A percentile compares a stretch with the other conserved stretches of the same genome.
Evolutionary conservation across 1,140 invertebrate species (phyloP).

Genomic region (Archivesica marissinica): DNA sequence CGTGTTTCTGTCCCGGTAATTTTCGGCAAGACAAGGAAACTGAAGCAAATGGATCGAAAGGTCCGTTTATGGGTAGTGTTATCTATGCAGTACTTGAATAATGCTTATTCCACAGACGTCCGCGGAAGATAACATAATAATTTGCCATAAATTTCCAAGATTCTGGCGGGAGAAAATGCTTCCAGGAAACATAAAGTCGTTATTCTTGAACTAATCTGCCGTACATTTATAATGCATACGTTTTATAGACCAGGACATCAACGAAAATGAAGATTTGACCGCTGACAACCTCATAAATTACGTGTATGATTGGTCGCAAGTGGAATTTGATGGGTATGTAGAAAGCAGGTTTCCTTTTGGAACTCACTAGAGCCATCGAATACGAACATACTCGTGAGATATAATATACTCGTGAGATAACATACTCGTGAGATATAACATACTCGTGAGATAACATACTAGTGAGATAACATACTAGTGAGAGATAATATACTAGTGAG

Average conservation of each 20-base stretch:
- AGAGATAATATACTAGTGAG: no score
- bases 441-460: no score
- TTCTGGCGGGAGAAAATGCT: constrained; percentile 1
- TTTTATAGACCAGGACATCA: constrained; percentile 8
- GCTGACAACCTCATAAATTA: no score
- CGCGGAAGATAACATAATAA: constrained; percentile 6
- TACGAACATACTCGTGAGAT: no score
- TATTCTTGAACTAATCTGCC: not conserved
- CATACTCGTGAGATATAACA: no score
- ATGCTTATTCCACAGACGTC: not conserved
- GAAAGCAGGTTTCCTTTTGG: no score
- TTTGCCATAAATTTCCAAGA: constrained; percentile 22
- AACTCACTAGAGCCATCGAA: no score
- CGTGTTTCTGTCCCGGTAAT: not conserved
- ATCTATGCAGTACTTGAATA: not conserved
- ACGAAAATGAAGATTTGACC: no score
- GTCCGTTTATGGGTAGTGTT: not conserved
- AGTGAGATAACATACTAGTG: no score
- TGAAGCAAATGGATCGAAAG: not conserved
- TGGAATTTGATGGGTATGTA: no score
- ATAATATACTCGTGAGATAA: no score
- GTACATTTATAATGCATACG: constrained; percentile 19
- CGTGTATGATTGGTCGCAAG: no score
- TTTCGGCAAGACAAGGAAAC: not conserved
- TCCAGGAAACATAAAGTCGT: constrained; percentile 12